These are phyloP conservation scores for Allolobophora icterica DNA, from an alignment of 2,888 invertebrate species.

Conservation along the genomic window DNA sequence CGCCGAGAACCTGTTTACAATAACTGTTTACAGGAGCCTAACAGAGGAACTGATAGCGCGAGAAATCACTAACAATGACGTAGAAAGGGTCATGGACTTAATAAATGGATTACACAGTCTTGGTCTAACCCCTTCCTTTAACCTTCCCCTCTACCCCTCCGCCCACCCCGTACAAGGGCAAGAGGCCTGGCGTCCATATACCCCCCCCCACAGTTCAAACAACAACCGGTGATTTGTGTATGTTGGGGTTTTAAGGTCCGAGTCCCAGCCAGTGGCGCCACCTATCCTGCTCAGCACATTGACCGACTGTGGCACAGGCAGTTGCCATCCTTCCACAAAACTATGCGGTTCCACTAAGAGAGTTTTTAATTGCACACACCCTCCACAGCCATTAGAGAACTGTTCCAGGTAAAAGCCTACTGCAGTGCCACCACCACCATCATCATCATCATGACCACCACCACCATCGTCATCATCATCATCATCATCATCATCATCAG, in stretches of 20 bases:
- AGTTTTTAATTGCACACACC: background rate
- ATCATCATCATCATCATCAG: conserved; percentile 34
- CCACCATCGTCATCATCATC: conserved; percentile 35
- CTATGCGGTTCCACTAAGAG: background rate
- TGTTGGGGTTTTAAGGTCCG: background rate
- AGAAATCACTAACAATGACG: background rate
- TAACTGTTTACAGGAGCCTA: background rate
- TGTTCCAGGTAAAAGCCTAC: no score
- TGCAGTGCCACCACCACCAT: conserved; percentile 33
- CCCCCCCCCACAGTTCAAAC: background rate
- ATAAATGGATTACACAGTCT: background rate
- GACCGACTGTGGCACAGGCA: background rate
- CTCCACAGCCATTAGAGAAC: no score
- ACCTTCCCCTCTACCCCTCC: background rate
- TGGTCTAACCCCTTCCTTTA: background rate
- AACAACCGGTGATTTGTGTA: background rate
- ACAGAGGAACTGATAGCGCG: background rate
- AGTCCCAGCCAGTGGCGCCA: background rate
- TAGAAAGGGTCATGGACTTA: background rate
- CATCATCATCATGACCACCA: conserved; percentile 34
- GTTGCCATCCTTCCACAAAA: background rate
- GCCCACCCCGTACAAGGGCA: background rate
- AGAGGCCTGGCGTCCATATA: background rate
- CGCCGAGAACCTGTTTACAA: no score
- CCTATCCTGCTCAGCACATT: background rate